Percentiles rank a stretch among this genome's conserved stretches.
phyloP scores from a whole-genome alignment of 2,113 vertebrate species.

The Psephotus haematonotus region DNA sequence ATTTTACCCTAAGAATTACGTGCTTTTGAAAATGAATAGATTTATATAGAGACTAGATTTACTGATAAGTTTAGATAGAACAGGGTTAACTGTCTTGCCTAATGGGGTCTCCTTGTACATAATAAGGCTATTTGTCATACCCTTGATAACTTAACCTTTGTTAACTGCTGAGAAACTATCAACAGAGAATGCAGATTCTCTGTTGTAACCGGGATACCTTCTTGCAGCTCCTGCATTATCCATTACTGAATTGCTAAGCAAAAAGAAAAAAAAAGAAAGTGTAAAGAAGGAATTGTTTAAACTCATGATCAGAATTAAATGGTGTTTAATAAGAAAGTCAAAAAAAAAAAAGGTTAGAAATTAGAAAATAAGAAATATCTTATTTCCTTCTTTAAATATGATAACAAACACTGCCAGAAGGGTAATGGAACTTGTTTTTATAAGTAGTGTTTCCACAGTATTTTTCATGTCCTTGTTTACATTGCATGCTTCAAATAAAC shows the following conservation, averaged over 20 bases:
- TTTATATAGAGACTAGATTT: slow-evolving; percentile 34
- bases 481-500: background rate
- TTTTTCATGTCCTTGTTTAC: slow-evolving; percentile 11
- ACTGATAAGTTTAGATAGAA: slow-evolving; percentile 50
- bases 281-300: slow-evolving; percentile 58
- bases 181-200: slow-evolving; percentile 56
- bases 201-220: slow-evolving; percentile 66
- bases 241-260: slow-evolving; percentile 59
- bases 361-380: background rate
- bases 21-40: background rate
- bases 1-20: background rate
- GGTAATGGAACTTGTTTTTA: background rate
- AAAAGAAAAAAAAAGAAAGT: background rate
- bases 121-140: slow-evolving; percentile 75
- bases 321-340: slow-evolving; percentile 25
- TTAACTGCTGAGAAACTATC: slow-evolving; percentile 72
- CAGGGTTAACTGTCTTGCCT: slow-evolving; percentile 59
- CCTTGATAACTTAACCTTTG: slow-evolving; percentile 68
- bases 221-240: slow-evolving; percentile 63
- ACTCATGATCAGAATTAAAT: slow-evolving; percentile 63
- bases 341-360: slow-evolving; percentile 21
- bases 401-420: slow-evolving; percentile 24
- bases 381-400: slow-evolving; percentile 33
- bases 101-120: slow-evolving; percentile 70
- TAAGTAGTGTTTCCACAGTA: background rate